Base-by-base conservation (phyloP, 2,113 vertebrate genomes). In the Strix uralensis region DNA sequence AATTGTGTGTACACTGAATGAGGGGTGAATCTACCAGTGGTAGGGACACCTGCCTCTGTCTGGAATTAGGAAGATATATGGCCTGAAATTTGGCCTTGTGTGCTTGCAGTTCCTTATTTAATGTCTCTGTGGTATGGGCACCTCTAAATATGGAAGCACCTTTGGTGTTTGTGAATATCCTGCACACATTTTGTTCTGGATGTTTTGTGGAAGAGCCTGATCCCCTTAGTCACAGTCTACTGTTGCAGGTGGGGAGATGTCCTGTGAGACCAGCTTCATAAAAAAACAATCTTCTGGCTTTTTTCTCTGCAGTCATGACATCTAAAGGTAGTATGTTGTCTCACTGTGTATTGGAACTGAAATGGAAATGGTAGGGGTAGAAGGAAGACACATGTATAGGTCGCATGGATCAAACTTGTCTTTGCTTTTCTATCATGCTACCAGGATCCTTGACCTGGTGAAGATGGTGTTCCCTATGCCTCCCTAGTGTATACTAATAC, bases 341-440 rank as follows among this genome's bases (percentile, higher is more conserved):
- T 42, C 21, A 52, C 21, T 38, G n/a, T 38, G 12, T 36, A 26
- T 25, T 61, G n/a, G 36, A 57, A 80, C 23, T 34, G 32, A 74
- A 89, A 55, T 19, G 7, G 32, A 74, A 89, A 55, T 19, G 7
- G 17, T 30, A 79, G 61, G 47, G 27, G 47, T n/a, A n/a, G 59
- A 59, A 57, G 22, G 25, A 23, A 74, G 15, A 11, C 7, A 9
- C 5, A 15, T 0, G 0, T 25, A 2, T 11, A n/a, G 18, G 25
- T 7, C 18, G 5, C 36, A 54, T 11, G 25, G 7, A 32, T 59
- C 9, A 42, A 26, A 15, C 7, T 46, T 86, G n/a, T 29, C 49
- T 77, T 62, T 61, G 7, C 10, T 74, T 86, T 66, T 59, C 30
- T 52, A 11, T 49, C 13, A 22, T 23, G 5, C 8, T 36, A 34